Evolutionary conservation across 2,113 vertebrate genomes (phyloP), one percentile per base, ranked within the genome.

Genomic region (Nicator chloris): DNA sequence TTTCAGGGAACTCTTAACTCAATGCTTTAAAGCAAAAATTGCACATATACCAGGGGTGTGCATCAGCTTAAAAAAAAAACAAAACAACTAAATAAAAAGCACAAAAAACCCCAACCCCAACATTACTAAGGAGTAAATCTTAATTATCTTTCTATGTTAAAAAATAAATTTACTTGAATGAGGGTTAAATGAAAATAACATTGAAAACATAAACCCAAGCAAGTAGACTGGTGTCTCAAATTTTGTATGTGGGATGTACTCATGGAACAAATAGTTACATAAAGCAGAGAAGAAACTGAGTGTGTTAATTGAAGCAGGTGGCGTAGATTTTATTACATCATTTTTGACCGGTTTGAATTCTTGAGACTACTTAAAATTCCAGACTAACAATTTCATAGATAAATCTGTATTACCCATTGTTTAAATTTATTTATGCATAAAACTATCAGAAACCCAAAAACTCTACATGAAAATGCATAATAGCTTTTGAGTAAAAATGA

Each of bases 291-390:
- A 72, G 42, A 94, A 90, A 90, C 45, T 57, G 93, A 33, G 28
- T 91, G 86, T 88, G 53, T 84, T 95, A 88, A 88, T 78, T 83
- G 59, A 45, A 93, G 94, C 59, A 92, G 44, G 39, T 94, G 88
- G 39, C 56, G 92, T 78, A 23, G 75, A 80, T 92, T 90, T 88
- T 92, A 44, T 79, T 69, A 44, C 42, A 92, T 90, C 18, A 50
- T 31, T 83, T 95, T 91, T 66, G 69, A 66, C 37, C 79, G 73
- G 27, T 31, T 86, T 92, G 49, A 82, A 54, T 82, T 90, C 65
- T 93, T 90, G 18, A 76, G 47, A 65, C 68, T 89, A 54, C 79
- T 90, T 95, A 81, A 88, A 93, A 96, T 90, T 88, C 12, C 20
- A 65, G 23, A 65, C 37, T 81, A 82, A 78, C 7, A 79, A 77